Evolutionary conservation across 2,797 vertebrate genomes (phyloP), one percentile per base, ranked within the genome.

Genomic region (Remorina albescens): DNA sequence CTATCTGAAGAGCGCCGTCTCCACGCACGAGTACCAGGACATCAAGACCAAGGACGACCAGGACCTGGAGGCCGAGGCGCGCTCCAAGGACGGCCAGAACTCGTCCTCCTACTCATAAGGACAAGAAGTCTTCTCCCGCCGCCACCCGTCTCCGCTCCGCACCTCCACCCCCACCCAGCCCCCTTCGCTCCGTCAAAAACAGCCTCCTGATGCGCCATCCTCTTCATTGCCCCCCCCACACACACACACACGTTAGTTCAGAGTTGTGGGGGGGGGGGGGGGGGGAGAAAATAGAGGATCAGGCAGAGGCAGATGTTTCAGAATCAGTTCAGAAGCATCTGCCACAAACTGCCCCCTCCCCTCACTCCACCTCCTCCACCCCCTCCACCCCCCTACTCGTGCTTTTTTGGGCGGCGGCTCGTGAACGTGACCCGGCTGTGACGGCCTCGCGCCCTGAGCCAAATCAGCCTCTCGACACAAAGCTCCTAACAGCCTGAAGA

Each of bases 41-140:
- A 97, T 98, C 96, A 99, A 98, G 96, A 96, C 96, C 93, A 98
- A 98, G 95, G 97, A 99, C 83, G 98, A 99, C 89, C 97, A 97
- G 88, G 98, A 99, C 74, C 95, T 98, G 93, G 97, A 98, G 93
- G 97, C 97, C 63, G 97, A 98, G 95, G 97, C 97, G 71, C 96
- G 96, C 85, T 98, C 97, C 88, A 99, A 99, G 97, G 98, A 99
- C 87, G 97, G 97, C 94, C 97, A 98, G 94, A 99, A 98, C 96
- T 99, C 98, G 89, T 98, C 97, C 89, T 97, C 97, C 91, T 99
- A 99, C 93, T 98, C 97, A 96, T 99, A 99, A 95, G 92, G 86
- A 87, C 76, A 59, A 68, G 80, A 60, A 59, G 18, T 72, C 88
- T 88, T 86, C 71, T 75, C 57, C 67, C 46, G 23, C 64, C 80